Evolutionary conservation across 2,113 vertebrate genomes (phyloP), one percentile per base, ranked within the genome.

Genomic region (Rallus limicola): DNA sequence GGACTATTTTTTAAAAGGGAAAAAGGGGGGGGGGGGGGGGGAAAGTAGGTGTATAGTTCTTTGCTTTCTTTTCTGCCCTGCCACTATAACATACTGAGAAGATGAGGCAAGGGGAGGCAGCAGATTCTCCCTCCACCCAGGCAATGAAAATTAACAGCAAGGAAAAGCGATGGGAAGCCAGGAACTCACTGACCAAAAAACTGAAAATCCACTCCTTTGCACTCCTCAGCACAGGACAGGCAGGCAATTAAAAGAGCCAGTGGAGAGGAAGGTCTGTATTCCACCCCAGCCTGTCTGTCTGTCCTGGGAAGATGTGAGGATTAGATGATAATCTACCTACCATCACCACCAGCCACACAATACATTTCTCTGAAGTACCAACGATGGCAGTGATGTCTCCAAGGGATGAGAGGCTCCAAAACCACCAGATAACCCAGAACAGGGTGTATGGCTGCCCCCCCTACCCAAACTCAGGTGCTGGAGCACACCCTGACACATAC

Each of bases 401-500:
- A 11, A 28, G 23, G 21, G 58, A 28, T 44, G n/a, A 25, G 36
- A 53, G 3, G 46, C 69, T 81, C 59, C 7, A 1, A 42, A 76
- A 69, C 13, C 21, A 8, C 8, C 44, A 5, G 38, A 8, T 14
- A 67, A 75, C 20, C 26, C 5, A 0, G 28, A 40, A 62, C 5
- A 1, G 26, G 26, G 50, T 14, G 36, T 55, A n/a, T 6, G 5
- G 33, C 18, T 33, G 44, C 21, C 11, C 46, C 46, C 11, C 5
- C 36, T 26, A 7, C 58, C 81, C 36, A 65, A 42, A 64, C 5
- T 13, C 5, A 29, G 12, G 28, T 6, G 33, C 20, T 12, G 10
- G 75, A 60, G 48, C 59, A 34, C 58, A 29, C 36, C 4, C 5
- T 2, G 0, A 33, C 42, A 46, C 1, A 3, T 10, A 14, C 3